Evolutionary conservation across 2,113 vertebrate species (phyloP).

Genomic region (Mustela lutreola): DNA sequence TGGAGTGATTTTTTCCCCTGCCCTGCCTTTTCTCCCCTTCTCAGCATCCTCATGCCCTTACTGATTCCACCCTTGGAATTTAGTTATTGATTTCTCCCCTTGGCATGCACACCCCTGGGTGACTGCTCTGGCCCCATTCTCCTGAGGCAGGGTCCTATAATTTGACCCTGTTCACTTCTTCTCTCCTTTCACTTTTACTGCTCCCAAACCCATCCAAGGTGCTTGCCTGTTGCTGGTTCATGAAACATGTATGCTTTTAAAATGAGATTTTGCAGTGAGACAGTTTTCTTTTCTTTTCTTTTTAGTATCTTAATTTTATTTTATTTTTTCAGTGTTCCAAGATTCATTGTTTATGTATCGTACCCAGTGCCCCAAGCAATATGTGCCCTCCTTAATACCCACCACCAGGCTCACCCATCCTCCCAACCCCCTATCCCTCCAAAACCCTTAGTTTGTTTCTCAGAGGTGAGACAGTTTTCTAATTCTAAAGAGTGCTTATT

Average conservation of each 20-base stretch:
- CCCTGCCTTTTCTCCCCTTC: not conserved
- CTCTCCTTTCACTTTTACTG: not conserved
- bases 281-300: not conserved
- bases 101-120: not conserved
- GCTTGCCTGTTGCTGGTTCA: not conserved
- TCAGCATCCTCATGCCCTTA: rapidly evolving
- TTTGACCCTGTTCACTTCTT: not conserved
- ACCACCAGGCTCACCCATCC: too few relatives aligned
- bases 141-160: not conserved
- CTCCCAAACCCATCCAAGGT: not conserved
- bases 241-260: not conserved
- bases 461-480: not conserved
- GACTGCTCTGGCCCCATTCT: not conserved
- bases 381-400: too few relatives aligned
- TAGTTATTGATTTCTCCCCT: not conserved
- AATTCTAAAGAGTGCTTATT: not conserved
- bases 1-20: not conserved
- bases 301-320: too few relatives aligned
- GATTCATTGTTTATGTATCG: too few relatives aligned
- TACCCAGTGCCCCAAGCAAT: too few relatives aligned
- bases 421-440: too few relatives aligned
- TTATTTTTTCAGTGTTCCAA: too few relatives aligned
- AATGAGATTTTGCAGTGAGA: not conserved
- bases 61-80: not conserved
- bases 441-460: too few relatives aligned